Evolutionary conservation across 2,888 invertebrate species (phyloP).

Genomic region (Idaea straminata): DNA sequence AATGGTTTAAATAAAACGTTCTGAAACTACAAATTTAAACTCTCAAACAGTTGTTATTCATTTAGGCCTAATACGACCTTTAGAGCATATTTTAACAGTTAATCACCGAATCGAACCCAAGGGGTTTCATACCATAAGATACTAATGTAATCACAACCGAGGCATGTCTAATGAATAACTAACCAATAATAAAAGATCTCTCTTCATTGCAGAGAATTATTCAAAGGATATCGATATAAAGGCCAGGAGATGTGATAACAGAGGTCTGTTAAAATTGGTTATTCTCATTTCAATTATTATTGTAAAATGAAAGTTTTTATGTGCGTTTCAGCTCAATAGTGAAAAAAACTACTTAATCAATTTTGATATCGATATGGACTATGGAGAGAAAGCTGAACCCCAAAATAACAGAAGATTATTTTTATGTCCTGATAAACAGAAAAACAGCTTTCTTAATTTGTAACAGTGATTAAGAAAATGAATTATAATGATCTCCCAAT

Average conservation of each 20-base stretch:
- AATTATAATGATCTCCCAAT: no score
- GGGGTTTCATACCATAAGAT: background rate
- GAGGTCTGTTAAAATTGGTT: background rate
- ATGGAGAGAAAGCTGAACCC: no score
- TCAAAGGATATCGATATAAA: background rate
- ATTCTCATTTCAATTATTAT: background rate
- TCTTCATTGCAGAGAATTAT: background rate
- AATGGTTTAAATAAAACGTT: no score
- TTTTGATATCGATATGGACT: no score
- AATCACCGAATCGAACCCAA: conserved; percentile 1
- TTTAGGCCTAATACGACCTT: background rate
- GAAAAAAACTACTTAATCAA: background rate
- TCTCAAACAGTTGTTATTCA: background rate
- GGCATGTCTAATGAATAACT: background rate
- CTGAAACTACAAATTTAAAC: background rate
- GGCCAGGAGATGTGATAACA: background rate
- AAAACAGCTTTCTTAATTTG: no score
- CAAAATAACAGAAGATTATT: no score
- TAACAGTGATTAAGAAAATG: no score
- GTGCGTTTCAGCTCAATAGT: background rate
- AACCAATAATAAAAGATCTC: background rate
- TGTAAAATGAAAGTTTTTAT: background rate
- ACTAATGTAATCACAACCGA: background rate
- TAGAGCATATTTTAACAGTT: background rate
- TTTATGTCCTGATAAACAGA: no score